Evolutionary conservation across 2,888 invertebrate species (phyloP), one percentile per base, ranked within the genome.

Genomic region (Teleogryllus oceanicus): DNA sequence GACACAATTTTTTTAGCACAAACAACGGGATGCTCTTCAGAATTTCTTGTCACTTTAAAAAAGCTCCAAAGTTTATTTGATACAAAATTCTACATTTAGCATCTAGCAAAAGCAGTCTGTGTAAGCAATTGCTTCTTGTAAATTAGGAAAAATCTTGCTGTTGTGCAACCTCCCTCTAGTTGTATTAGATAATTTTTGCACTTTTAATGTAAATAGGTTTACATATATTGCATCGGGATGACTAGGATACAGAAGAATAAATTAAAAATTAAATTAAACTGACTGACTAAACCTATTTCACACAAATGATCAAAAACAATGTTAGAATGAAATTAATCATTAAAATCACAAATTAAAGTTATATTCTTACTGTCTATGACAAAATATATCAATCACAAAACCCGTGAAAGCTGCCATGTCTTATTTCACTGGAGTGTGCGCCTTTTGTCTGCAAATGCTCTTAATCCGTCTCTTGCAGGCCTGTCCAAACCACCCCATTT

Each of bases 241-340:
- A 62, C 62, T 62, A 62, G 62, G 62, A 62, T 62, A 62, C 62
- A 62, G n/a, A 62, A 62, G n/a, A 62, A 18, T 18, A 62, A 62
- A 18, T 62, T 18, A 62, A 62, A 62, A 62, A 62, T 62, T 62
- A 62, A 62, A 62, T 37, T 37, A 37, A 37, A 37, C 37, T 62
- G 62, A 18, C 13, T 62, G 62, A 62, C 62, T 62, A 62, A 13
- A 0, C 62, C 62, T 62, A 62, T 62, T 13, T n/a, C 62, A 62
- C 62, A 62, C 62, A n/a, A n/a, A 62, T 62, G 62, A 37, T 37
- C 37, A 37, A 37, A 62, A 62, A 62, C n/a, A n/a, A 62, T 62
- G n/a, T n/a, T 62, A 62, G 62, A 62, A 62, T 8, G 62, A 62
- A 62, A 62, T 62, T n/a, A 62, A 18, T 62, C n/a, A n/a, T 62